Base-by-base conservation (phyloP, 2,888 invertebrate species). In the Geophilus truncorum region DNA sequence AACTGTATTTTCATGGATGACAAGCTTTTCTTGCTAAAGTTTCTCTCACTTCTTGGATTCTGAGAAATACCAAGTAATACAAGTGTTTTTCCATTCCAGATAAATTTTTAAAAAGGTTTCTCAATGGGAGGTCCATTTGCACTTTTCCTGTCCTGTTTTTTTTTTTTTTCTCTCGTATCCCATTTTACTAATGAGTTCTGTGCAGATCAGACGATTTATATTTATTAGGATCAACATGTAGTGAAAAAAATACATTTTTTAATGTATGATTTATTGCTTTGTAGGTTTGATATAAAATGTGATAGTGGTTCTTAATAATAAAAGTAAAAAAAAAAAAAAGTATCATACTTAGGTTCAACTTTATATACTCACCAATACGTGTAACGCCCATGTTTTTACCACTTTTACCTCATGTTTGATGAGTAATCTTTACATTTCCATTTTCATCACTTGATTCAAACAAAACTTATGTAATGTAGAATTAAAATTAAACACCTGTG, bases 81-180 rank as follows among this genome's bases (percentile, higher is more conserved):
- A 57, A 57, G 57, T 21, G 21, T 57, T 40, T 40, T n/a, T n/a
- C 57, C 57, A 10, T 51, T 34, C n/a, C n/a, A n/a, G 34, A 51
- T 5, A 10, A 4, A 10, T 5, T 15, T 57, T 57, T 15, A 57
- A 57, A 57, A 57, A 57, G 7, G 23, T 57, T 18, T 57, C 57
- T 57, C 57, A 57, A 57, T 57, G 57, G 57, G 57, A 57, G 57
- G 57, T 57, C 57, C 57, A 57, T 57, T 57, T 57, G 57, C 57
- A 57, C 57, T 57, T 57, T 57, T 23, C 57, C 23, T 18, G 18
- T 23, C 57, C 57, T 57, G 57, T n/a, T 57, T 57, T 57, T 57
- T 57, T 51, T 51, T 51, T 51, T 51, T 51, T n/a, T 34, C 10
- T 7, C 36, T 12, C 15, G 1, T 40, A 40, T 40, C 9, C 36